Evolutionary conservation across 2,797 vertebrate genomes (phyloP).

Genomic region (Helicolenus hilgendorfi): DNA sequence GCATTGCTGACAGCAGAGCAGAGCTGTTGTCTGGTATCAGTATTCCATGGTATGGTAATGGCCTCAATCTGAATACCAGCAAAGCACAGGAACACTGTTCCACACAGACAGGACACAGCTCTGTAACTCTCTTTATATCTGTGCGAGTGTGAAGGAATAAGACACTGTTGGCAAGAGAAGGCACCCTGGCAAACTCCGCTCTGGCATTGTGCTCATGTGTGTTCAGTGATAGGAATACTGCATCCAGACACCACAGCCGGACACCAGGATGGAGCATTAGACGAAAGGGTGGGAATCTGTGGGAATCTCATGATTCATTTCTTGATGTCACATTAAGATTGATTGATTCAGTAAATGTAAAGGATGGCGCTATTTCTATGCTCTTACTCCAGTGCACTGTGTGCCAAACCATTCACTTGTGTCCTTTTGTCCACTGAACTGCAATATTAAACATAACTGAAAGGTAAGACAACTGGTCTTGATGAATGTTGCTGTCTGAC

Average conservation of each 20-base stretch:
- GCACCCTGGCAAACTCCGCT: conserved; percentile 2
- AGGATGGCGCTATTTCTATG: too few species aligned
- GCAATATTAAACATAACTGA: neutral
- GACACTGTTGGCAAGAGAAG: conserved; percentile 28
- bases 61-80: conserved; percentile 38
- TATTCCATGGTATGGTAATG: conserved; percentile 14
- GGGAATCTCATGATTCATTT: neutral
- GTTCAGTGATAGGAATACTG: neutral
- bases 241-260: neutral
- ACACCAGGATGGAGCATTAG: neutral
- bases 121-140: neutral
- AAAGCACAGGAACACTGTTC: conserved; percentile 10
- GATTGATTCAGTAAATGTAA: neutral
- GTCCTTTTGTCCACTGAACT: neutral
- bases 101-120: conserved; percentile 7
- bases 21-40: conserved; percentile 29
- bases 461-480: neutral
- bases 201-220: conserved; percentile 16
- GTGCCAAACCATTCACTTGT: neutral
- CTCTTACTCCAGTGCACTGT: neutral
- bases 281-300: neutral
- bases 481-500: neutral
- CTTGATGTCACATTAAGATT: neutral
- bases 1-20: conserved; percentile 30
- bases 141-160: conserved; percentile 7